These are phyloP conservation scores for Lasioglossum malachurum DNA, from an alignment of 2,888 invertebrate genomes.

Conservation along the genomic window DNA sequence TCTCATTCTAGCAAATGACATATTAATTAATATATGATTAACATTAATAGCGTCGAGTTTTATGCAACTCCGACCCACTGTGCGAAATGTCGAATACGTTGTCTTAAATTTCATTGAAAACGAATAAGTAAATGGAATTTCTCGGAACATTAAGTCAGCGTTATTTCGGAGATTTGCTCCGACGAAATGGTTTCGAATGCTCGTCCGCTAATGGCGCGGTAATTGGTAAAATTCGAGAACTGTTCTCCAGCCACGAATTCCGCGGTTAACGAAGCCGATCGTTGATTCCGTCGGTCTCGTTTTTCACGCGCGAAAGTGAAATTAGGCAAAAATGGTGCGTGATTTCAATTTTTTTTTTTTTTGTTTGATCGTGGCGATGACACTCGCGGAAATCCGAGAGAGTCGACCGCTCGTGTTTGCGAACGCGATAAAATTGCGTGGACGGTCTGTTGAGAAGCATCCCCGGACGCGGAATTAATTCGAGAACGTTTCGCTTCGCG, in stretches of 20 bases:
- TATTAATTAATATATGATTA: neutral
- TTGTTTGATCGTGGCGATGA: neutral
- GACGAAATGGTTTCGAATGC: neutral
- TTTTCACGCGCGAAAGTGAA: neutral
- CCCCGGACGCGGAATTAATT: neutral
- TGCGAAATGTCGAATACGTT: neutral
- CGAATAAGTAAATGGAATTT: neutral
- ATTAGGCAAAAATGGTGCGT: neutral
- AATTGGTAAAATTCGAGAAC: conserved; percentile 8
- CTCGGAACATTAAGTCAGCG: neutral
- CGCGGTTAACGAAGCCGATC: conserved; percentile 13
- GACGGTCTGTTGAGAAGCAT: neutral
- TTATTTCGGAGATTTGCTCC: neutral
- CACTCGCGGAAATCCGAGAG: neutral
- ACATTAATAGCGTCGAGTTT: neutral
- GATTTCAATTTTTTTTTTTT: neutral
- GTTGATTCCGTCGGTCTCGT: neutral
- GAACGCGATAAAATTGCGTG: neutral
- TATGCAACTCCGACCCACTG: neutral
- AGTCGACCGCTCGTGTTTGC: neutral
- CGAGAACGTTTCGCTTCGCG: neutral
- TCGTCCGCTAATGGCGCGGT: conserved; percentile 9
- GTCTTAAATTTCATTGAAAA: neutral
- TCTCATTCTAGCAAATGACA: too few relatives aligned
- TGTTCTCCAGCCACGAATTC: conserved; percentile 12